Conservation (phyloP, 1,140 invertebrate genomes). For the Acromyrmex charruanus region DNA sequence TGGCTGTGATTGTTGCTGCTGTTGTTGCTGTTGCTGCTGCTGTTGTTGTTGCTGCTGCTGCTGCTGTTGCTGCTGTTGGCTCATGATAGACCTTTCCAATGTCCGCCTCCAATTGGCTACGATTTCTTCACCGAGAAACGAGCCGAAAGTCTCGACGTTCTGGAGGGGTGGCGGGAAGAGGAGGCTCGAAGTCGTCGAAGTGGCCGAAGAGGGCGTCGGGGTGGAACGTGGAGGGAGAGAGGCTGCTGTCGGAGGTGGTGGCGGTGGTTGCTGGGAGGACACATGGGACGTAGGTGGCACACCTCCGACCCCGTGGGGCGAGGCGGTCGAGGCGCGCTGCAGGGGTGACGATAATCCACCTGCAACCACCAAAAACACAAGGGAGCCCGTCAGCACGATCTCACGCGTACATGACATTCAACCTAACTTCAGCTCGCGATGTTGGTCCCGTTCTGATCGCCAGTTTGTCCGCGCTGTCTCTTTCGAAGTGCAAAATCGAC, state of each 20-base stretch:
- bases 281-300: slow-evolving; percentile 84
- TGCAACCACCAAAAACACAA: slow-evolving; percentile 86
- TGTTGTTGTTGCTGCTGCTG: slow-evolving; percentile 79
- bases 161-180: slow-evolving; percentile 88
- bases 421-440: slow-evolving; percentile 57
- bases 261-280: slow-evolving; percentile 83
- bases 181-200: slow-evolving; percentile 85
- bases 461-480: slow-evolving; percentile 38
- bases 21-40: slow-evolving; percentile 74
- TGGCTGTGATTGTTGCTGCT: slow-evolving; percentile 68
- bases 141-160: slow-evolving; percentile 91
- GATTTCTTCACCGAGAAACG: slow-evolving; percentile 92
- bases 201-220: slow-evolving; percentile 86
- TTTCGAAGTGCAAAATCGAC: slow-evolving; percentile 40
- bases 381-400: slow-evolving; percentile 84
- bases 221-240: slow-evolving; percentile 84
- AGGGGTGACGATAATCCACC: slow-evolving; percentile 87
- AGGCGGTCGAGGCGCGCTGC: slow-evolving; percentile 86
- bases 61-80: slow-evolving; percentile 84
- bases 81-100: slow-evolving; percentile 89
- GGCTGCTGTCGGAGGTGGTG: slow-evolving; percentile 70
- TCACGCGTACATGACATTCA: slow-evolving; percentile 62
- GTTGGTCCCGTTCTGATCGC: slow-evolving; percentile 54
- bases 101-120: slow-evolving; percentile 92
- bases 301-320: slow-evolving; percentile 84